Conservation (phyloP, 2,797 vertebrate species). For the Xyrichtys novacula region DNA sequence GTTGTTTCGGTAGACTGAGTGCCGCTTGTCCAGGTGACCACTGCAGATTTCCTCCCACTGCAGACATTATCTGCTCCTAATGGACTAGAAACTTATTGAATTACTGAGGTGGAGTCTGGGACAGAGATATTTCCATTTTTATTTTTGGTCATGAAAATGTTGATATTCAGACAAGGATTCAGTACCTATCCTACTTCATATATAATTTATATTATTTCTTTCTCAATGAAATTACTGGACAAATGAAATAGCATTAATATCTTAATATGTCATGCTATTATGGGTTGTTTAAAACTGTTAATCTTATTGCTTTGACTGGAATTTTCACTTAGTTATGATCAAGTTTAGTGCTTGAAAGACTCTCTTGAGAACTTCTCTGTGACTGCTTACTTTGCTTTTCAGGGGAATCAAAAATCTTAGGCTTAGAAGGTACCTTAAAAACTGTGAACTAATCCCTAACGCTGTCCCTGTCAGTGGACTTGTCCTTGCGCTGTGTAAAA, state of each 20-base stretch:
- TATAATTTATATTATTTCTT: too few species aligned
- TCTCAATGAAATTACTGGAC: too few species aligned
- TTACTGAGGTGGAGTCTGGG: slow-evolving; percentile 48
- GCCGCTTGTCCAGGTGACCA: slow-evolving; percentile 64
- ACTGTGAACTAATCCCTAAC: too few species aligned
- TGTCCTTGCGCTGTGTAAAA: too few species aligned
- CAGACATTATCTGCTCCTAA: slow-evolving; percentile 57
- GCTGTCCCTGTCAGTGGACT: too few species aligned
- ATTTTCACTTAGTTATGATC: slow-evolving; percentile 14
- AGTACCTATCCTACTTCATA: too few species aligned
- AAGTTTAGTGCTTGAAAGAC: background rate
- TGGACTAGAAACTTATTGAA: slow-evolving; percentile 57
- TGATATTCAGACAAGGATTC: background rate
- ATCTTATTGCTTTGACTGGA: slow-evolving; percentile 11
- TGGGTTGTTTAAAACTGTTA: background rate
- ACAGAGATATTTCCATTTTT: background rate
- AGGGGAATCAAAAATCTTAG: too few species aligned
- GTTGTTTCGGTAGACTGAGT: slow-evolving; percentile 61
- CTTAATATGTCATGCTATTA: too few species aligned
- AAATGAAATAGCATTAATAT: too few species aligned
- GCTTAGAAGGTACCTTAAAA: too few species aligned
- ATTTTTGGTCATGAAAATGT: background rate
- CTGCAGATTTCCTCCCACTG: slow-evolving; percentile 24
- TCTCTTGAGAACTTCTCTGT: too few species aligned
- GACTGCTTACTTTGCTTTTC: too few species aligned